Conservation (phyloP, 2,113 vertebrate species). For the Bungarus multicinctus region DNA sequence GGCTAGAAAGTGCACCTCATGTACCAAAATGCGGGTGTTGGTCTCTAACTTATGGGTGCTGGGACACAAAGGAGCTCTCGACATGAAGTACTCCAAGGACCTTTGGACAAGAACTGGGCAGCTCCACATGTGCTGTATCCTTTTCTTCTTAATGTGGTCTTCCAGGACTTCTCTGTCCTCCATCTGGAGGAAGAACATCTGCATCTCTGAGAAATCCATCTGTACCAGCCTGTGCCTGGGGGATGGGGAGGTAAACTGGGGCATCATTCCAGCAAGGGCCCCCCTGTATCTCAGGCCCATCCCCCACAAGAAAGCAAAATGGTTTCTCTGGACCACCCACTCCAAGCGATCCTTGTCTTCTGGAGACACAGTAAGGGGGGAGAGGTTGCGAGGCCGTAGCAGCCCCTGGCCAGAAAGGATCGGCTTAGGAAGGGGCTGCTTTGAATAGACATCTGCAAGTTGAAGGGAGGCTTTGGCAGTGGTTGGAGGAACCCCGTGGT, state of each 20-base stretch:
- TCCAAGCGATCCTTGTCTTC: neutral
- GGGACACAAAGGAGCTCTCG: neutral
- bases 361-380: neutral
- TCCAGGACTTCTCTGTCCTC: slow-evolving; percentile 21
- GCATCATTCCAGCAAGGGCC: neutral
- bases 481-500: neutral
- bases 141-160: slow-evolving; percentile 19
- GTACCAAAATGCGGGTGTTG: too few relatives aligned
- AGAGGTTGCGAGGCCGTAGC: neutral
- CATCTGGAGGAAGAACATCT: slow-evolving; percentile 1
- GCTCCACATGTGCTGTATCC: slow-evolving; percentile 20
- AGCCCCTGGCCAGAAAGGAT: neutral
- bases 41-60: neutral
- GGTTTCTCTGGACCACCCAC: neutral
- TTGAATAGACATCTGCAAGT: neutral
- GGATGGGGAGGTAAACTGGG: neutral
- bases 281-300: neutral
- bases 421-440: neutral
- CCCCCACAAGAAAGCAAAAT: slow-evolving; percentile 1
- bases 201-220: neutral
- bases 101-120: neutral
- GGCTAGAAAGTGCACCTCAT: neutral
- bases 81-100: neutral
- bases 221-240: too few relatives aligned
- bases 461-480: neutral